Evolutionary conservation across 2,113 vertebrate genomes (phyloP), one percentile per base, ranked within the genome.

Genomic region (Chaetodon trifascialis): DNA sequence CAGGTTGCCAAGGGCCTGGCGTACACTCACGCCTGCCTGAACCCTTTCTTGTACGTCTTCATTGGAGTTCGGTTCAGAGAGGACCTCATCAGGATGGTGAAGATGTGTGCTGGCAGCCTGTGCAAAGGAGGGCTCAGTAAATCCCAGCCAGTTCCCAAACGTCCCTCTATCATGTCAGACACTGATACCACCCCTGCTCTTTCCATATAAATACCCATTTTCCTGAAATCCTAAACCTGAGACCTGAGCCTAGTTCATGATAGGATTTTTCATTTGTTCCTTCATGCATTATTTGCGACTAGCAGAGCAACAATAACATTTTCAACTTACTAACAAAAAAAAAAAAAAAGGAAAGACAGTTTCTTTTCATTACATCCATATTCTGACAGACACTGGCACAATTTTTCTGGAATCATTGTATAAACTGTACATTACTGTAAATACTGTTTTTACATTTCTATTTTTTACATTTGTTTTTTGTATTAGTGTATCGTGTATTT

Each of bases 21-120:
- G 4, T 98, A 95, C 64, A 93, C 95, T 11, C 97, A 98, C 60
- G 96, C 96, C 65, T 98, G 97, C 91, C 93, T 98, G 63, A 98
- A 98, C 89, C 97, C 97, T 0, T 88, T 97, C 72, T 91, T 99
- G 75, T 98, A 98, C 0, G 97, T 96, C 38, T 99, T 99, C 34
- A 94, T 97, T 1, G 98, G 97, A 0, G 95, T 97, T 49, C 92
- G 96, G 2, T 98, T 97, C 94, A 94, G 96, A 54, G 90, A 73
- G 21, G 97, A 96, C 0, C 94, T 99, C 5, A 3, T 95, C 47
- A 94, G 86, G 77, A 90, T 96, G 5, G 16, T 95, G 74, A 94
- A 44, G 80, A 86, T 71, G 56, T 40, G 92, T 30, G 14, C 69
- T 2, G 66, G 84, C 58, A 3, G 72, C 79, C 2, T 94, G 87